Conservation (phyloP, 2,888 invertebrate species). For the Synergus laeviventris region DNA sequence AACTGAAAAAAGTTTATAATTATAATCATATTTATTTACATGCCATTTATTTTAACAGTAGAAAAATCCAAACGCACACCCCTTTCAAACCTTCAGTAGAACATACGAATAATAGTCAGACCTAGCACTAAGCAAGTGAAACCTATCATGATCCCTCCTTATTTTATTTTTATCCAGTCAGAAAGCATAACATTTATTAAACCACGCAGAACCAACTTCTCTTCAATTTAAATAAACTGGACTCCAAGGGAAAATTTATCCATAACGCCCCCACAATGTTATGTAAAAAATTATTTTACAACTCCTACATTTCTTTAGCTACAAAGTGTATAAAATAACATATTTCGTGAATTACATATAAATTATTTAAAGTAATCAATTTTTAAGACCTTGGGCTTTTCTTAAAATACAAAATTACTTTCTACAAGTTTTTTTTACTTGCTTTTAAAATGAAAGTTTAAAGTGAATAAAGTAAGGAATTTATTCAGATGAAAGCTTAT, state of each 20-base stretch:
- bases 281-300: not conserved
- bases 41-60: not conserved
- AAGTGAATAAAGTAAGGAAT: too few relatives aligned
- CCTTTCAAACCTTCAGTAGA: not conserved
- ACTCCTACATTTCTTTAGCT: not conserved
- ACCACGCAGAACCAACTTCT: not conserved
- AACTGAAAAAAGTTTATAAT: too few relatives aligned
- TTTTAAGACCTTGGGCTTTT: too few relatives aligned
- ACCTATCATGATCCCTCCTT: not conserved
- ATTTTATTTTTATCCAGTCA: not conserved
- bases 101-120: not conserved
- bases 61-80: not conserved
- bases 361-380: too few relatives aligned
- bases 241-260: not conserved
- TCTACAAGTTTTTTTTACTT: too few relatives aligned
- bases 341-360: not conserved
- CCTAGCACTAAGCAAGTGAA: not conserved
- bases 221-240: not conserved
- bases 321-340: not conserved
- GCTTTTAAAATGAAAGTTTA: too few relatives aligned
- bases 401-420: too few relatives aligned
- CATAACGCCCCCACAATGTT: slow-evolving; percentile 1
- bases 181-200: not conserved
- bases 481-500: too few relatives aligned
- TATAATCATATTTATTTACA: too few relatives aligned